phyloP scores from a whole-genome alignment of 2,888 invertebrate species.

The Lepidochitona cinerea region DNA sequence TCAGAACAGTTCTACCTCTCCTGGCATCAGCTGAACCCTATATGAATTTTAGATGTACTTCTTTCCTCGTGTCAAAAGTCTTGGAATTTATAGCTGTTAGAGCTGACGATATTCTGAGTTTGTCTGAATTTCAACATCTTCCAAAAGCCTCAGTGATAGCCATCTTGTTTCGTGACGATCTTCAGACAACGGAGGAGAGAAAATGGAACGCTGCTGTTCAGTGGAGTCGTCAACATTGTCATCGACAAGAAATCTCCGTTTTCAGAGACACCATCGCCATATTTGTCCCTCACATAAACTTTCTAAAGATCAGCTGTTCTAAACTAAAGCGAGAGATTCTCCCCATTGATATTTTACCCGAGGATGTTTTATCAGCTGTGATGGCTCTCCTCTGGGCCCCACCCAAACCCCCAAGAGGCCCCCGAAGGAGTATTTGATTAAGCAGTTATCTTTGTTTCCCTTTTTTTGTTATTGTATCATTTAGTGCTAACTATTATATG shows the following conservation, averaged over 20 bases:
- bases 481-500: too few relatives aligned
- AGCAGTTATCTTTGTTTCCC: too few relatives aligned
- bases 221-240: background rate
- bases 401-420: background rate
- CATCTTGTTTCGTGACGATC: background rate
- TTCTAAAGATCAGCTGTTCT: background rate
- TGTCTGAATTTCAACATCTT: background rate
- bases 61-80: background rate
- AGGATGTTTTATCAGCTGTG: background rate
- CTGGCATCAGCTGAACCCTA: background rate
- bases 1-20: background rate
- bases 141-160: background rate
- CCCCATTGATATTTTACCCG: background rate
- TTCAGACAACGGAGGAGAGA: slow-evolving; percentile 4
- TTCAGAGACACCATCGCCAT: background rate
- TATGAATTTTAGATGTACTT: background rate
- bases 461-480: too few relatives aligned
- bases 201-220: slow-evolving; percentile 5
- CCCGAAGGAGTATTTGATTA: too few relatives aligned
- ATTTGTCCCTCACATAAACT: background rate
- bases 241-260: background rate
- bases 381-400: background rate
- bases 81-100: background rate
- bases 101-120: background rate
- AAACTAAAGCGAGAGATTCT: slow-evolving; percentile 1